Conservation (phyloP, 2,113 vertebrate genomes). For the Girardinichthys multiradiatus region DNA sequence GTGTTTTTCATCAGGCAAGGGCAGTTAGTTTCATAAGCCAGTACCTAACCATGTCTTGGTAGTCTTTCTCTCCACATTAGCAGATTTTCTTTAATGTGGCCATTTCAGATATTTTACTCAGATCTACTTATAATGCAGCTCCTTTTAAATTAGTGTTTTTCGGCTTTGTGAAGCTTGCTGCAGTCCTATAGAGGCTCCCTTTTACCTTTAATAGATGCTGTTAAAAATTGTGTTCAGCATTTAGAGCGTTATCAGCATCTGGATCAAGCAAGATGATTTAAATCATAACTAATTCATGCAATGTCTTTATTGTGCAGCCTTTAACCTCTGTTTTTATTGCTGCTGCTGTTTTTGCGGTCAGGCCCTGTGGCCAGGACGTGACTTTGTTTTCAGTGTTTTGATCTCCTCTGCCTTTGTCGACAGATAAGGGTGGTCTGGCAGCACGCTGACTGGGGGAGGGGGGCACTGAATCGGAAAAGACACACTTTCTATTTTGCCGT, state of each 20-base stretch:
- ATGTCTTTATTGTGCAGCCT: conserved; percentile 46
- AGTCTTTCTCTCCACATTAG: conserved; percentile 19
- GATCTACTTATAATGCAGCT: conserved; percentile 37
- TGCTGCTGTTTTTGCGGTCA: conserved; percentile 49
- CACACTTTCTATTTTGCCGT: conserved; percentile 30
- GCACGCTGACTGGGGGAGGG: conserved; percentile 18
- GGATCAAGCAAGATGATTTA: conserved; percentile 50
- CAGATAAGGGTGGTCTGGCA: conserved; percentile 46
- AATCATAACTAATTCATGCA: conserved; percentile 69
- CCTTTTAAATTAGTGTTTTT: conserved; percentile 21
- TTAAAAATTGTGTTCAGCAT: conserved; percentile 34
- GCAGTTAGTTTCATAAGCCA: conserved; percentile 51
- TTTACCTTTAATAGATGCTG: conserved; percentile 37
- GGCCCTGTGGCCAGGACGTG: conserved; percentile 56
- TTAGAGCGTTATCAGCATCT: conserved; percentile 35
- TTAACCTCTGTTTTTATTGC: conserved; percentile 61
- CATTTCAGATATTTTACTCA: conserved; percentile 40
- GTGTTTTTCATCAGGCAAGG: conserved; percentile 37
- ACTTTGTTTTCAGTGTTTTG: conserved; percentile 57
- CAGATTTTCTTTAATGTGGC: conserved; percentile 20
- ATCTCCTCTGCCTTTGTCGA: conserved; percentile 44
- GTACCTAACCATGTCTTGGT: conserved; percentile 12
- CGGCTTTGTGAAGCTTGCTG: conserved; percentile 23
- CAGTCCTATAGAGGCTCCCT: conserved; percentile 18
- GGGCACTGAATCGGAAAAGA: conserved; percentile 39